Conservation (phyloP, 1,140 invertebrate genomes). For the Thaumetopoea pityocampa region DNA sequence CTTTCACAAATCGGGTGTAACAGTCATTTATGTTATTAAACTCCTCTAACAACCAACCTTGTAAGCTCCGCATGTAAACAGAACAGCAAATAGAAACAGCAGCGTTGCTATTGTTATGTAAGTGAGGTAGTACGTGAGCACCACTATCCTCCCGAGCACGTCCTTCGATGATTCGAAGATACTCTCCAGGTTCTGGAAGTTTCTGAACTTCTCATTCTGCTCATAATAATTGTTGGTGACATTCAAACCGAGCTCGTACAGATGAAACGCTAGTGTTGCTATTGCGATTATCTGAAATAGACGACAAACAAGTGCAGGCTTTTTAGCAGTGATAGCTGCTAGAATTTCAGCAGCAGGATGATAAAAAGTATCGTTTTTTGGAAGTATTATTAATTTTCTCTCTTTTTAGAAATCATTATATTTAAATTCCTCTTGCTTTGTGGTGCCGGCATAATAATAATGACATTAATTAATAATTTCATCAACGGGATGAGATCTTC, state of each 20-base stretch:
- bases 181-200: slow-evolving; percentile 53
- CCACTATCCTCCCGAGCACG: slow-evolving; percentile 37
- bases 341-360: too few species aligned
- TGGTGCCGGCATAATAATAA: too few species aligned
- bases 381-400: too few species aligned
- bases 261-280: slow-evolving; percentile 44
- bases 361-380: too few species aligned
- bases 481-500: too few species aligned
- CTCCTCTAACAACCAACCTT: slow-evolving; percentile 53
- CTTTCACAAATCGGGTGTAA: too few species aligned
- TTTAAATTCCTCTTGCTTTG: too few species aligned
- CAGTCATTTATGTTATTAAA: slow-evolving; percentile 7
- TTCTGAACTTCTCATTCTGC: slow-evolving; percentile 40
- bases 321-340: not conserved
- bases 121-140: slow-evolving; percentile 39
- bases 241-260: slow-evolving; percentile 41
- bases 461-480: too few species aligned
- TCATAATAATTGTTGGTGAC: slow-evolving; percentile 35
- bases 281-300: slow-evolving; percentile 52
- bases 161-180: slow-evolving; percentile 41
- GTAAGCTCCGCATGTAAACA: slow-evolving; percentile 53
- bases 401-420: too few species aligned
- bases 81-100: slow-evolving; percentile 43
- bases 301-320: not conserved
- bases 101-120: slow-evolving; percentile 48